Base-by-base conservation (phyloP, 2,888 invertebrate genomes). In the Megamerina dolium region DNA sequence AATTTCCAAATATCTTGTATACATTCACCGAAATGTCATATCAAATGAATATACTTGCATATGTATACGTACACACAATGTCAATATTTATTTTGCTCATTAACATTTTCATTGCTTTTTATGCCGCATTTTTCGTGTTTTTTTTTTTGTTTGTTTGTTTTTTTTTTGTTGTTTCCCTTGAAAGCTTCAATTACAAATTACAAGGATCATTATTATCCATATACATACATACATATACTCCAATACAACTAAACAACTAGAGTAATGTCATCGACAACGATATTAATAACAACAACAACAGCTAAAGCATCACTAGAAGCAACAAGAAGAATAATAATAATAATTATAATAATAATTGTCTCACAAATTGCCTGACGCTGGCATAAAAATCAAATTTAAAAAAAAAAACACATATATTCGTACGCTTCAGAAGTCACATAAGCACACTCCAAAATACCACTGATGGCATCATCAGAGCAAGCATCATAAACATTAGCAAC, bases 141-240 rank as follows among this genome's bases (percentile, higher is more conserved):
- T n/a, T n/a, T n/a, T n/a, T n/a, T n/a, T n/a, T n/a, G n/a, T n/a
- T n/a, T n/a, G n/a, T n/a, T n/a, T n/a, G n/a, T n/a, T n/a, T n/a
- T n/a, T n/a, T n/a, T n/a, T n/a, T n/a, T n/a, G n/a, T n/a, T n/a
- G n/a, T n/a, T n/a, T n/a, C n/a, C n/a, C n/a, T n/a, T n/a, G n/a
- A n/a, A n/a, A 29, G 41, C 8, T 35, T 26, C 37, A 37, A 37
- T 43, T 37, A 37, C 43, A 43, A 43, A 43, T 37, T 37, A 31
- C 37, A 13, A 36, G 37, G 32, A 37, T 37, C 33, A 37, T 32
- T 23, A 36, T 37, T 33, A 43, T 16, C 36, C 30, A n/a, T 21
- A 5, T n/a, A n/a, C n/a, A n/a, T n/a, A 16, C 17, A 34, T 34
- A 2, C 16, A 34, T n/a, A 18, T 16, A 17, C 5, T 34, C 18